Evolutionary conservation across 2,113 vertebrate species (phyloP).

Genomic region (Pterocles gutturalis): DNA sequence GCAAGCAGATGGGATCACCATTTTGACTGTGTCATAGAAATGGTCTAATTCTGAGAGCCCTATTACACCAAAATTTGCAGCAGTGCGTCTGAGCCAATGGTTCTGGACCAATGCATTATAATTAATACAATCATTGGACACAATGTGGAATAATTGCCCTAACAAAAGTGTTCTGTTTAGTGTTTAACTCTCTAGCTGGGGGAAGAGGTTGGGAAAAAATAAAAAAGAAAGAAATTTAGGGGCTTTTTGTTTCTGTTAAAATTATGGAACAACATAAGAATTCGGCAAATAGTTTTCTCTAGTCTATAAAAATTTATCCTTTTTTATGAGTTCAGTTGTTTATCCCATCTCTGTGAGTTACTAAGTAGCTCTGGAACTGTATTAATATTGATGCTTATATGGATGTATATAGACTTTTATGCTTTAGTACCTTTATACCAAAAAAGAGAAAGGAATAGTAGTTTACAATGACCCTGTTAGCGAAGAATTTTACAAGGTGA

Average conservation of each 20-base stretch:
- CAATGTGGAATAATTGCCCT: background rate
- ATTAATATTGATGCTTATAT: background rate
- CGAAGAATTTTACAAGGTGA: background rate
- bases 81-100: background rate
- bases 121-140: background rate
- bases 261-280: background rate
- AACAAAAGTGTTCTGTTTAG: background rate
- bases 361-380: background rate
- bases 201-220: fast-evolving
- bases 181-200: background rate
- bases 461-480: background rate
- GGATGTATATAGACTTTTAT: background rate
- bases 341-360: background rate
- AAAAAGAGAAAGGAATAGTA: background rate
- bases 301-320: background rate
- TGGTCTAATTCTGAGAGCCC: background rate
- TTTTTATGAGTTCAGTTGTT: background rate
- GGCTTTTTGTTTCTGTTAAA: background rate
- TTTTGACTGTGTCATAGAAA: background rate
- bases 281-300: background rate
- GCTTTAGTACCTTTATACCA: background rate
- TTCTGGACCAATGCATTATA: background rate
- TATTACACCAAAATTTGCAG: background rate
- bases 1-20: slow-evolving; percentile 6
- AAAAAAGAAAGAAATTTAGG: no score